These are phyloP conservation scores for Urophycis tenuis DNA, from an alignment of 2,797 vertebrate genomes.

Conservation along the genomic window DNA sequence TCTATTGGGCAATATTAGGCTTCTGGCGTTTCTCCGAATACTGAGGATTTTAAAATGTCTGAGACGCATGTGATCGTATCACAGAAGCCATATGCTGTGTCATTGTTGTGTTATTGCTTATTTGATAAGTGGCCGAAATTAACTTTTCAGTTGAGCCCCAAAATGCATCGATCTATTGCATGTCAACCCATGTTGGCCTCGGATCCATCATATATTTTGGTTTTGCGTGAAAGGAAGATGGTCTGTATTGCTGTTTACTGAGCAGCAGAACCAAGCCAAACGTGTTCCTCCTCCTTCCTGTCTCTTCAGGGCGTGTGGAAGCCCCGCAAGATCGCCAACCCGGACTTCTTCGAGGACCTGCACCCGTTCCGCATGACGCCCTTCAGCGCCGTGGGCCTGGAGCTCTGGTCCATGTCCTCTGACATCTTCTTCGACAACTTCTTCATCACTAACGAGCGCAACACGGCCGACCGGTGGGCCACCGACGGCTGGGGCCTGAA, in stretches of 20 bases:
- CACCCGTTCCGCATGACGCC: constrained; percentile 92
- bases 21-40: too few species aligned
- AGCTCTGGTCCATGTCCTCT: constrained; percentile 97
- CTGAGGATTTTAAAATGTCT: too few species aligned
- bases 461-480: constrained; percentile 86
- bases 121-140: not conserved
- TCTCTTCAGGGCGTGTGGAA: constrained; percentile 90
- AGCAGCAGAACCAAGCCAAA: not conserved
- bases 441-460: constrained; percentile 84
- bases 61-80: too few species aligned
- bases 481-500: constrained; percentile 91
- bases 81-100: too few species aligned
- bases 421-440: constrained; percentile 99
- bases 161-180: too few species aligned
- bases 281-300: constrained; percentile 6
- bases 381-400: constrained; percentile 89
- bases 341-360: constrained; percentile 92
- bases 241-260: not conserved
- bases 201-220: too few species aligned
- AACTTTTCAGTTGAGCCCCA: too few species aligned
- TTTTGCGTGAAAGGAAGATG: too few species aligned
- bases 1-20: too few species aligned
- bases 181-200: not conserved
- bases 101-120: not conserved
- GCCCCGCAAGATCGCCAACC: constrained; percentile 90